Evolutionary conservation across 92 coral and sea anemone species (phyloP).

Genomic region (Phenganax subtilis): DNA sequence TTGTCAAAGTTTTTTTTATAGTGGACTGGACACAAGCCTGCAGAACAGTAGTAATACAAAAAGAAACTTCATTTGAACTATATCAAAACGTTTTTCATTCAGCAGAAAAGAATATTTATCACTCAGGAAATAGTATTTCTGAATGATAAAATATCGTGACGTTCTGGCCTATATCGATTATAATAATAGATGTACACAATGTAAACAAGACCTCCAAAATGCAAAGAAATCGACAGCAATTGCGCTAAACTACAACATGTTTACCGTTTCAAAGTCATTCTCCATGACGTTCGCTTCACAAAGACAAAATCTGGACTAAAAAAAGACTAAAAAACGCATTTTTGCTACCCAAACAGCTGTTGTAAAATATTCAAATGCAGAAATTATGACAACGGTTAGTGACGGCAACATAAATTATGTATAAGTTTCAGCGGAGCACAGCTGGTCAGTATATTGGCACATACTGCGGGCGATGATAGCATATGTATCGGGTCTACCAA

Average conservation of each 20-base stretch:
- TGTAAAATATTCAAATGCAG: neutral
- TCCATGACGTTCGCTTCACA: neutral
- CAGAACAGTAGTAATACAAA: neutral
- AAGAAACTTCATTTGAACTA: too few relatives aligned
- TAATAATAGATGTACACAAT: neutral
- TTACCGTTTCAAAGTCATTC: conserved; percentile 27
- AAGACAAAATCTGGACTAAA: neutral
- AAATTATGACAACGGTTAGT: conserved; percentile 19
- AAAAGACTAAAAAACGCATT: conserved; percentile 3
- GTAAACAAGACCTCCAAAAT: neutral
- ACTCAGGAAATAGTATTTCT: too few relatives aligned
- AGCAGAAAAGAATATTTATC: too few relatives aligned
- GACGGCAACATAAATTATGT: conserved; percentile 1
- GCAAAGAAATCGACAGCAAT: neutral
- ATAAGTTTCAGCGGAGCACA: neutral
- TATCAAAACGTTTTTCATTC: too few relatives aligned
- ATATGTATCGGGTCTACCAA: too few relatives aligned
- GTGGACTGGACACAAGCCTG: neutral
- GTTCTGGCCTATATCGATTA: too few relatives aligned
- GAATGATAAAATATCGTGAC: too few relatives aligned
- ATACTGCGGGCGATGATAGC: too few relatives aligned
- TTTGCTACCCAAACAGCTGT: conserved; percentile 1
- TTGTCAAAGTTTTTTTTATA: neutral
- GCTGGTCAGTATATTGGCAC: neutral
- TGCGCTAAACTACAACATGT: neutral